Evolutionary conservation across 2,888 invertebrate genomes (phyloP).

Genomic region (Cephonodes hylas): DNA sequence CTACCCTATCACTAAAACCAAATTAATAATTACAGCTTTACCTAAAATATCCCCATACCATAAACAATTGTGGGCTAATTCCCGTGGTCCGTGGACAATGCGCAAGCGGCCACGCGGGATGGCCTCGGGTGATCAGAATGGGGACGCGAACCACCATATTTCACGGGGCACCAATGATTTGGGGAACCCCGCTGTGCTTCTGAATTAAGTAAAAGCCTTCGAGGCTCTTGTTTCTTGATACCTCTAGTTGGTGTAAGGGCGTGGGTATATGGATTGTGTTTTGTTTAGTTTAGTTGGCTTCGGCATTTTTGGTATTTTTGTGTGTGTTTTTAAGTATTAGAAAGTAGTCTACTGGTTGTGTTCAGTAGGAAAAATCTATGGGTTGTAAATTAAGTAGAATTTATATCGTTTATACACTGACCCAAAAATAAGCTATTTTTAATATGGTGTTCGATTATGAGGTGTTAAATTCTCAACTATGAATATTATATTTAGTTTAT

Average conservation of each 20-base stretch:
- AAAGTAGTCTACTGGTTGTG: no score
- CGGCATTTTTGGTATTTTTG: background rate
- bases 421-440: no score
- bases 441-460: no score
- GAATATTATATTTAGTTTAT: no score
- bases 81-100: slow-evolving; percentile 56
- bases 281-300: background rate
- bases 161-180: slow-evolving; percentile 74
- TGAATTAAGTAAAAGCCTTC: slow-evolving; percentile 87
- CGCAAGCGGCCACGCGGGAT: slow-evolving; percentile 54
- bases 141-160: slow-evolving; percentile 68
- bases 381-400: no score
- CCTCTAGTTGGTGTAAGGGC: slow-evolving; percentile 63
- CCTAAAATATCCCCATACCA: background rate
- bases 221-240: slow-evolving; percentile 83
- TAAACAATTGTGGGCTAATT: slow-evolving; percentile 38
- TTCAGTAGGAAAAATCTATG: no score
- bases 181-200: slow-evolving; percentile 86
- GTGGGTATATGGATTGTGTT: slow-evolving; percentile 30
- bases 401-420: no score
- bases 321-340: background rate
- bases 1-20: no score
- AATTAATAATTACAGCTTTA: slow-evolving; percentile 22
- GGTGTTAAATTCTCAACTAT: no score
- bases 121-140: slow-evolving; percentile 66